Evolutionary conservation across 2,113 vertebrate species (phyloP).

Genomic region (Gopherus evgoodei): DNA sequence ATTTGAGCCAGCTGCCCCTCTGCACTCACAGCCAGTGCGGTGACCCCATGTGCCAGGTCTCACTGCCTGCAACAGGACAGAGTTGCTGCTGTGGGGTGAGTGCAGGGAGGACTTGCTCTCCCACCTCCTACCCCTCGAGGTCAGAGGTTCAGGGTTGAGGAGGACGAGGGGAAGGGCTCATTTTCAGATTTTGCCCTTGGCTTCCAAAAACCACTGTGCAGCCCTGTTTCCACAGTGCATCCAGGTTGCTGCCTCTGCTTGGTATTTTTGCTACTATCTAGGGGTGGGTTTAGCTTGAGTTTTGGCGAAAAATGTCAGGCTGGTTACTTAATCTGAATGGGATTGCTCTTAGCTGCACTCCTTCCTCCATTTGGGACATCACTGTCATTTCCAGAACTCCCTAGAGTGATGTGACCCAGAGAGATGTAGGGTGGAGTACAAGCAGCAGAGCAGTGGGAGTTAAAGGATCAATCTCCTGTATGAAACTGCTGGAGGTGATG

Average conservation of each 20-base stretch:
- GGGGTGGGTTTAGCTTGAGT: background rate
- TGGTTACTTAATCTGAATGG: background rate
- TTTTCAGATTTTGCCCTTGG: background rate
- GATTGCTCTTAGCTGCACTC: background rate
- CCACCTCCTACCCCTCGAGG: background rate
- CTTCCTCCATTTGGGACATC: background rate
- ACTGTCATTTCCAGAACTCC: rapidly evolving
- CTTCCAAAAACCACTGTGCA: background rate
- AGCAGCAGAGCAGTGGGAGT: background rate
- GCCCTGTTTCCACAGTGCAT: background rate
- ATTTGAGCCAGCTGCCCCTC: background rate
- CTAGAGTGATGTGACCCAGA: rapidly evolving
- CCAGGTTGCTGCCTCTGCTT: background rate
- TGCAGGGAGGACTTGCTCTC: background rate
- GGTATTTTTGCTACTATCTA: background rate
- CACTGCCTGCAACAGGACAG: background rate
- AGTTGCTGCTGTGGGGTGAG: background rate
- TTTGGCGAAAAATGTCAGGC: background rate
- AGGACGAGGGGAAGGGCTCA: background rate
- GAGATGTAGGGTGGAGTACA: background rate
- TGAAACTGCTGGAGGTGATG: rapidly evolving
- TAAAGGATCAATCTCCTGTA: background rate
- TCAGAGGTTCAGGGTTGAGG: background rate
- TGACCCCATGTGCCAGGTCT: background rate
- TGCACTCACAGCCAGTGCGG: background rate